Conservation (phyloP, 2,113 vertebrate genomes). For the Sinocyclocheilus maitianheensis region DNA sequence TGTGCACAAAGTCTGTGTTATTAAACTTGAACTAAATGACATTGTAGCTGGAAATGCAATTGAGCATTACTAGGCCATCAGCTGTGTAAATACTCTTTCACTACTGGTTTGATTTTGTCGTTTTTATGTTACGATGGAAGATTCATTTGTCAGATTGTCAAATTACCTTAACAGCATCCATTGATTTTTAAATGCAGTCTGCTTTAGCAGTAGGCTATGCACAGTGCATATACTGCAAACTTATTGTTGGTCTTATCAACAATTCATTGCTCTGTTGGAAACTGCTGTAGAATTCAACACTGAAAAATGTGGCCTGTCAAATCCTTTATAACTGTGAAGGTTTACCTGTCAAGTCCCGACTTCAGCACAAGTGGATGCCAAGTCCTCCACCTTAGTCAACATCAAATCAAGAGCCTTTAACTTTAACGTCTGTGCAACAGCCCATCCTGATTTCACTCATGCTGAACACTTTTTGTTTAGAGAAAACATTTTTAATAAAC, state of each 20-base stretch:
- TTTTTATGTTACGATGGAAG: constrained; percentile 2
- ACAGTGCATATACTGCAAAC: neutral
- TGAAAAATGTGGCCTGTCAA: neutral
- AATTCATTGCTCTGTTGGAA: neutral
- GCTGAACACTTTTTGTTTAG: neutral
- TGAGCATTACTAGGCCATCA: neutral
- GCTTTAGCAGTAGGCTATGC: neutral
- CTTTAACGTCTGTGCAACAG: neutral
- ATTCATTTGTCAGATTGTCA: constrained; percentile 13
- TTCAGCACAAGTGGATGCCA: neutral
- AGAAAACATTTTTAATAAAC: constrained; percentile 20
- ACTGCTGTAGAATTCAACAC: neutral
- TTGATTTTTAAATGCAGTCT: constrained; percentile 1
- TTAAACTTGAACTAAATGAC: neutral
- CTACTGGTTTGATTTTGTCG: neutral
- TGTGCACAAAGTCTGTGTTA: neutral
- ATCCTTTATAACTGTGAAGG: neutral
- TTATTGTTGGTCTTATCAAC: neutral
- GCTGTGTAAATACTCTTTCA: neutral
- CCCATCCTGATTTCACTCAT: neutral
- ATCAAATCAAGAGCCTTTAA: neutral
- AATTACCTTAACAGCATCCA: neutral
- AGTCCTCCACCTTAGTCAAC: neutral
- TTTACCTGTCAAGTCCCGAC: neutral
- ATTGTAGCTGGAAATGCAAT: neutral